These are phyloP conservation scores for Muscicapa adusta DNA, from an alignment of 2,113 vertebrate genomes.

Conservation along the genomic window DNA sequence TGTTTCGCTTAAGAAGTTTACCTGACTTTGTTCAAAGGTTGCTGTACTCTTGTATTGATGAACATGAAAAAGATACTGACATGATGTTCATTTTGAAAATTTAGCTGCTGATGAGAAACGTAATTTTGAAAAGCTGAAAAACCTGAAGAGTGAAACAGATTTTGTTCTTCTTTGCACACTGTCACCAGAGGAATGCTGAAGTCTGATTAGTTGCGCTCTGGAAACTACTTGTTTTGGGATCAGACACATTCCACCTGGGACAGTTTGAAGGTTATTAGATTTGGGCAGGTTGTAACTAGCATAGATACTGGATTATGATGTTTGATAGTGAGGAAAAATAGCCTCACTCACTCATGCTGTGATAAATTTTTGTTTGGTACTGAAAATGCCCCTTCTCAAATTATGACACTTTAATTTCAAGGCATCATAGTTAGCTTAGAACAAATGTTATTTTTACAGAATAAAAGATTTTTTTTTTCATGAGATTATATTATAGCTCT, in stretches of 20 bases:
- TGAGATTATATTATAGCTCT: not conserved
- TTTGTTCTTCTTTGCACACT: not conserved
- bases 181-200: not conserved
- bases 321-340: not conserved
- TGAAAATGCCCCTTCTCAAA: not conserved
- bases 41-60: not conserved
- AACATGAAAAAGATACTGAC: not conserved
- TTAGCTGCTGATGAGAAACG: not conserved
- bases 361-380: not conserved
- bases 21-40: not conserved
- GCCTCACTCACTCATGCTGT: not conserved
- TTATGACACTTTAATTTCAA: not conserved
- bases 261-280: not conserved
- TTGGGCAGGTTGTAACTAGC: not conserved
- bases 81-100: fast-evolving
- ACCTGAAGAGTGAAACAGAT: not conserved
- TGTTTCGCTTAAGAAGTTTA: not conserved
- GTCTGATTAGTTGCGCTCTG: not conserved
- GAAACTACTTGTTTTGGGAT: not conserved
- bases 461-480: not conserved
- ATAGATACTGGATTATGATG: not conserved
- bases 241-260: not conserved
- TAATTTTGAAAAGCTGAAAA: not conserved
- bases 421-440: not conserved
- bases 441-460: not conserved